Evolutionary conservation across 2,888 invertebrate species (phyloP).

Genomic region (Ashinkailepas kermadecensis): DNA sequence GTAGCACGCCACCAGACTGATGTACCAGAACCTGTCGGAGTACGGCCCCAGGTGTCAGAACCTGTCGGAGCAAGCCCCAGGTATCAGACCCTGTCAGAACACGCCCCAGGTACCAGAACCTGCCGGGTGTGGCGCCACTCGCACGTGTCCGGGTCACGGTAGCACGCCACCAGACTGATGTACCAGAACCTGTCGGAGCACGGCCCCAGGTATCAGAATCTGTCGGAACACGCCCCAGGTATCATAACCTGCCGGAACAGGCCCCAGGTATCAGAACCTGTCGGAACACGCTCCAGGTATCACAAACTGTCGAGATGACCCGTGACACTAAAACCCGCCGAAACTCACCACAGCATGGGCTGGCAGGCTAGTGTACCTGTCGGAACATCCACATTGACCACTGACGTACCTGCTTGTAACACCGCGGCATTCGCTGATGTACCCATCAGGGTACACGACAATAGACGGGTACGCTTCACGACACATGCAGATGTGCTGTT

Average conservation of each 20-base stretch:
- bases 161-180: conserved; percentile 87
- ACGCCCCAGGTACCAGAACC: conserved; percentile 38
- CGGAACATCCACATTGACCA: too few species aligned
- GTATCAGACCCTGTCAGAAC: too few species aligned
- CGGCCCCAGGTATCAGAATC: neutral
- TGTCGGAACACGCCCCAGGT: neutral
- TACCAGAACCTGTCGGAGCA: conserved; percentile 69
- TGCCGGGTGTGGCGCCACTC: conserved; percentile 71
- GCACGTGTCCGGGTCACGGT: conserved; percentile 66
- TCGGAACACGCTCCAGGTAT: conserved; percentile 87
- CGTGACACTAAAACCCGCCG: neutral
- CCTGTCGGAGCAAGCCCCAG: too few species aligned
- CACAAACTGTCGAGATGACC: conserved; percentile 61
- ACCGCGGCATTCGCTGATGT: too few species aligned
- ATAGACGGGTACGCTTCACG: too few species aligned
- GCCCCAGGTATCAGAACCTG: conserved; percentile 70
- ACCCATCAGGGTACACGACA: too few species aligned
- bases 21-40: conserved; percentile 77
- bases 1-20: conserved; percentile 88
- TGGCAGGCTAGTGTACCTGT: too few species aligned
- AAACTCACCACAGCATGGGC: too few species aligned
- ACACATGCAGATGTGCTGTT: too few species aligned
- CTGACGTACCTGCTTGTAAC: too few species aligned
- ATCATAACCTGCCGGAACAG: conserved; percentile 55
- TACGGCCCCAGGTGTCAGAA: neutral